Evolutionary conservation across 2,888 invertebrate species (phyloP).

Genomic region (Lepeophtheirus nordmannii): DNA sequence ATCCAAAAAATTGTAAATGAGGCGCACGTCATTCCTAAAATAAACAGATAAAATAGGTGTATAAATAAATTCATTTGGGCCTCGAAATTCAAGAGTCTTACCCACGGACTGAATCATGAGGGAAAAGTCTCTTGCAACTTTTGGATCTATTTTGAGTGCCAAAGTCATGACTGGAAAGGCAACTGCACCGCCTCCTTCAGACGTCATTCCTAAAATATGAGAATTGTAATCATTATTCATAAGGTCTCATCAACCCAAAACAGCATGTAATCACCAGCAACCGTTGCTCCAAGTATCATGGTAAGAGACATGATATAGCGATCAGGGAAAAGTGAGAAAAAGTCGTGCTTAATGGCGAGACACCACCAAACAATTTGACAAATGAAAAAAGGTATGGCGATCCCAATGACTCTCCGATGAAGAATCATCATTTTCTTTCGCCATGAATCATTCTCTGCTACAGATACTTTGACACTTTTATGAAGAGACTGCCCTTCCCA

Average conservation of each 20-base stretch:
- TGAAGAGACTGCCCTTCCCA: neutral
- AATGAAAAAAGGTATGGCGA: constrained; percentile 16
- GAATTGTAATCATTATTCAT: too few species aligned
- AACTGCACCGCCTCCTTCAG: constrained; percentile 24
- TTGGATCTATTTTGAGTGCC: constrained; percentile 15
- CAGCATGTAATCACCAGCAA: constrained; percentile 15
- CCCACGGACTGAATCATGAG: constrained; percentile 23
- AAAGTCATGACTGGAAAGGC: constrained; percentile 25
- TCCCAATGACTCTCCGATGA: constrained; percentile 17
- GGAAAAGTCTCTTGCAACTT: constrained; percentile 24
- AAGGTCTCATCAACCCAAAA: too few species aligned
- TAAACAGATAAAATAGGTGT: neutral
- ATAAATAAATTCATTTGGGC: too few species aligned
- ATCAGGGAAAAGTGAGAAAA: constrained; percentile 17
- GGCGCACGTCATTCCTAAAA: constrained; percentile 20
- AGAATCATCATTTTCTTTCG: constrained; percentile 9
- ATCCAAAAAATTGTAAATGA: constrained; percentile 24
- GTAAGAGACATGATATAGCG: constrained; percentile 22
- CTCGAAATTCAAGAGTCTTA: too few species aligned
- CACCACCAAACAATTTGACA: constrained; percentile 19
- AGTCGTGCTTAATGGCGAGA: constrained; percentile 14
- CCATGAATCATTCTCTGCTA: constrained; percentile 11
- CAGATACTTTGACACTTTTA: neutral
- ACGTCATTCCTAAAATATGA: constrained; percentile 19
- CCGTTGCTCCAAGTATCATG: constrained; percentile 24